Evolutionary conservation across 2,888 invertebrate genomes (phyloP).

Genomic region (Metellina segmentata): DNA sequence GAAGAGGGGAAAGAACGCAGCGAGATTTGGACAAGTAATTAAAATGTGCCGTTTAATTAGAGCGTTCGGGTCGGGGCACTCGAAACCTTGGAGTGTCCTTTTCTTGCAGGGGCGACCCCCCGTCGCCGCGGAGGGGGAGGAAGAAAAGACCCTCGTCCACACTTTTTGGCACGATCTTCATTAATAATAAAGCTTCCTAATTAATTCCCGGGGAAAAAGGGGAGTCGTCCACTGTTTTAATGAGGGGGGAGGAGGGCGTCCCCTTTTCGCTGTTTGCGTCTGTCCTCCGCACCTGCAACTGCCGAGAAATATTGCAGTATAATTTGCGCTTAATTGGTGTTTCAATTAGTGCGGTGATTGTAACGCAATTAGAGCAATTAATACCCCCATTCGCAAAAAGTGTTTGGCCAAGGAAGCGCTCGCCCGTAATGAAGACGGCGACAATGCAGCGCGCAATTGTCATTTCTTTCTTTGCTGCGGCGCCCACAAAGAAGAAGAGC

Average conservation of each 20-base stretch:
- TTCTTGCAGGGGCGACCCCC: conserved; percentile 54
- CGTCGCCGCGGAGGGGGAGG: not conserved
- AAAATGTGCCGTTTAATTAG: conserved; percentile 73
- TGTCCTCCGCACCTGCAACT: conserved; percentile 74
- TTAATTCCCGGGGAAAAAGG: conserved; percentile 70
- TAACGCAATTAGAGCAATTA: conserved; percentile 77
- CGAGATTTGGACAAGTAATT: conserved; percentile 74
- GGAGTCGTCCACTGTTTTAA: conserved; percentile 60
- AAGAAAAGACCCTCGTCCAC: conserved; percentile 72
- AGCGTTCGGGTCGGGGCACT: conserved; percentile 47
- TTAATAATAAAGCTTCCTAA: conserved; percentile 76
- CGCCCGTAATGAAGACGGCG: conserved; percentile 50
- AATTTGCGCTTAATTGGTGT: conserved; percentile 77
- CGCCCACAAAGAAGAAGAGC: not conserved
- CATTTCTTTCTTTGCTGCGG: conserved; percentile 25
- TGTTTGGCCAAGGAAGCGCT: conserved; percentile 6
- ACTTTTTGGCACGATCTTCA: conserved; percentile 76
- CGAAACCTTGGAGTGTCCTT: conserved; percentile 65
- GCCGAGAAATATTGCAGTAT: conserved; percentile 76
- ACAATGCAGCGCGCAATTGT: conserved; percentile 37
- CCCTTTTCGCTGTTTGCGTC: conserved; percentile 67
- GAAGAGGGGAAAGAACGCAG: conserved; percentile 5
- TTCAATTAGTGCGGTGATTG: conserved; percentile 76
- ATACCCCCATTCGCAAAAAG: conserved; percentile 58
- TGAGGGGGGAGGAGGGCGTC: conserved; percentile 27